Percentiles rank a stretch among this genome's conserved stretches.
These are phyloP conservation scores for Urocyon cinereoargenteus DNA, from an alignment of 2,797 vertebrate species.

Conservation along the genomic window DNA sequence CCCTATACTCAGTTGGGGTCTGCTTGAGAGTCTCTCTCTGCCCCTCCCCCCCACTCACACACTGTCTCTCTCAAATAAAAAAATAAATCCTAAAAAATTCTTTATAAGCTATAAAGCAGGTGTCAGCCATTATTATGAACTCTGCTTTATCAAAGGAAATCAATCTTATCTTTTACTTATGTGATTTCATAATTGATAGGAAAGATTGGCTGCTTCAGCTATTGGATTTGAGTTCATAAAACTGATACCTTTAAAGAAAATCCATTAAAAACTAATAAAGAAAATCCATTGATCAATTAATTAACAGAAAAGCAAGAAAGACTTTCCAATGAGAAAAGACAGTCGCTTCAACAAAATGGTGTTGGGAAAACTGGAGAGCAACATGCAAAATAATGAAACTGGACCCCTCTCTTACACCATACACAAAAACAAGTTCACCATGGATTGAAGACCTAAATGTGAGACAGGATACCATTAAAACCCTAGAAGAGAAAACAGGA, in stretches of 20 bases:
- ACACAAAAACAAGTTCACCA: background rate
- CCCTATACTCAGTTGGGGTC: background rate
- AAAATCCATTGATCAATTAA: background rate
- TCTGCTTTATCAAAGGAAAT: constrained; percentile 11
- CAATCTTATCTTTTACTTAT: background rate
- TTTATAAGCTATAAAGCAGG: background rate
- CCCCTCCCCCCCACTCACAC: no score
- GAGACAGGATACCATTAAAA: background rate
- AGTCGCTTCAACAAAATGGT: background rate
- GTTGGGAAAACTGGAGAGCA: background rate
- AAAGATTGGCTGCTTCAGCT: background rate
- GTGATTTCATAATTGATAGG: constrained; percentile 52
- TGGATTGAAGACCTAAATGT: background rate
- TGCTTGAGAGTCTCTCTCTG: background rate
- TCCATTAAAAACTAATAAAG: background rate
- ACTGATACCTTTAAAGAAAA: constrained; percentile 13
- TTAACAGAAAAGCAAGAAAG: background rate
- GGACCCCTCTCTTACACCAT: background rate
- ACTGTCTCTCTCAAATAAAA: background rate
- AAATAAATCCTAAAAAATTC: background rate
- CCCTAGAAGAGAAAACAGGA: background rate
- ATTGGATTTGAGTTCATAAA: constrained; percentile 31
- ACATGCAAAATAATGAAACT: background rate
- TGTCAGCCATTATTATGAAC: background rate
- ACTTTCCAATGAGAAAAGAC: background rate